Evolutionary conservation across 2,888 invertebrate genomes (phyloP).

Genomic region (Spodoptera littoralis): DNA sequence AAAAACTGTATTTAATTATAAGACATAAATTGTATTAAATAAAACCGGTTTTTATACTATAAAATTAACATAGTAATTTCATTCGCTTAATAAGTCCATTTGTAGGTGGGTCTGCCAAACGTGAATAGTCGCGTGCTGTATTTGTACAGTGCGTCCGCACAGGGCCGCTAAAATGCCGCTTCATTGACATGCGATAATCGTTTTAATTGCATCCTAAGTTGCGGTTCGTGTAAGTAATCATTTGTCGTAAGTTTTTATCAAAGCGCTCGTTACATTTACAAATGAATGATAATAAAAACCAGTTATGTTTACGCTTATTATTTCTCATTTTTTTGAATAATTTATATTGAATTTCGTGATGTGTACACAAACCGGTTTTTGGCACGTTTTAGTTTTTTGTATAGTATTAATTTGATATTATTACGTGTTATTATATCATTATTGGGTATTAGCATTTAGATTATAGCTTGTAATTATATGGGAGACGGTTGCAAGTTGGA

Average conservation of each 20-base stretch:
- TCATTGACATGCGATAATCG: background rate
- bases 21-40: background rate
- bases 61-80: background rate
- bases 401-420: conserved; percentile 13
- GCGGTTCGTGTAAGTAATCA: conserved; percentile 1
- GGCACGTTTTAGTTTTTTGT: conserved; percentile 24
- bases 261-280: background rate
- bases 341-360: conserved; percentile 23
- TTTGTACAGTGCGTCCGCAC: conserved; percentile 5
- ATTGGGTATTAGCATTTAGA: conserved; percentile 14
- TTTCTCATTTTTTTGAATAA: conserved; percentile 42
- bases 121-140: conserved; percentile 44
- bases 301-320: conserved; percentile 27
- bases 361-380: conserved; percentile 27
- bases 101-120: conserved; percentile 42
- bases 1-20: background rate
- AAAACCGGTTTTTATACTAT: background rate
- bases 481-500: background rate
- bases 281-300: conserved; percentile 18
- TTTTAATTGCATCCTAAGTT: background rate
- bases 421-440: conserved; percentile 30
- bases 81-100: conserved; percentile 37
- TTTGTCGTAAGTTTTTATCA: background rate
- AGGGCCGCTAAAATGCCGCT: conserved; percentile 31
- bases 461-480: conserved; percentile 14